phyloP scores from a whole-genome alignment of 2,888 invertebrate species.

The Theretra japonica region DNA sequence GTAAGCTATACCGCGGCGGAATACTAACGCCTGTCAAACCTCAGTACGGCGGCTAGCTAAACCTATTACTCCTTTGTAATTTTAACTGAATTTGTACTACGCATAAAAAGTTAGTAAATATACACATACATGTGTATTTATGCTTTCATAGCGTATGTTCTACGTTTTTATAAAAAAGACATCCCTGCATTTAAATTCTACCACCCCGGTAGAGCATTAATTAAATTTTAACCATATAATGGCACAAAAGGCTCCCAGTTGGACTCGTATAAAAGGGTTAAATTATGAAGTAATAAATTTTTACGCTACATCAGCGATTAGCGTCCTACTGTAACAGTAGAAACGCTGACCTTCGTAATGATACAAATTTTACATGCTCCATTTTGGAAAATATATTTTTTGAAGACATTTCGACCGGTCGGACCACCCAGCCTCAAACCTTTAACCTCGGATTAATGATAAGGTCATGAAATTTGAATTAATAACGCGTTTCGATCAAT shows the following conservation, averaged over 20 bases:
- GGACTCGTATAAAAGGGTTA: slow-evolving; percentile 30
- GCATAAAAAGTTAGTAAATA: no score
- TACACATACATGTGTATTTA: no score
- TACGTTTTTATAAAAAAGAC: no score
- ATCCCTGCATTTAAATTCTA: neutral
- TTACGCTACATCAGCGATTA: slow-evolving; percentile 67
- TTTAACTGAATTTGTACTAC: no score
- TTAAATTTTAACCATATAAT: slow-evolving; percentile 21
- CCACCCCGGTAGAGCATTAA: slow-evolving; percentile 22
- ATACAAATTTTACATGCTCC: slow-evolving; percentile 65
- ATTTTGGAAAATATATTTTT: slow-evolving; percentile 52
- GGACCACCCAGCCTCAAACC: slow-evolving; percentile 65
- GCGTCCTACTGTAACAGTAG: slow-evolving; percentile 68
- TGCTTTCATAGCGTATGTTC: no score
- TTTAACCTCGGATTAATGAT: slow-evolving; percentile 36
- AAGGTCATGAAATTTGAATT: slow-evolving; percentile 64
- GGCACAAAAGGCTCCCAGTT: slow-evolving; percentile 10
- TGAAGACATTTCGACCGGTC: slow-evolving; percentile 45
- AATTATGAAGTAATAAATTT: slow-evolving; percentile 59
- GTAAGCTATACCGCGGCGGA: no score
- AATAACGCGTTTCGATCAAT: slow-evolving; percentile 70
- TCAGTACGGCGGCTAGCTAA: no score
- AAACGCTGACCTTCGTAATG: slow-evolving; percentile 56
- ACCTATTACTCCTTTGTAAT: no score
- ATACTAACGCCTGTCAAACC: no score